A percentile compares a stretch with the other conserved stretches of the same genome.
These are phyloP conservation scores for Cherax destructor DNA, from an alignment of 1,140 invertebrate genomes.

Conservation along the genomic window DNA sequence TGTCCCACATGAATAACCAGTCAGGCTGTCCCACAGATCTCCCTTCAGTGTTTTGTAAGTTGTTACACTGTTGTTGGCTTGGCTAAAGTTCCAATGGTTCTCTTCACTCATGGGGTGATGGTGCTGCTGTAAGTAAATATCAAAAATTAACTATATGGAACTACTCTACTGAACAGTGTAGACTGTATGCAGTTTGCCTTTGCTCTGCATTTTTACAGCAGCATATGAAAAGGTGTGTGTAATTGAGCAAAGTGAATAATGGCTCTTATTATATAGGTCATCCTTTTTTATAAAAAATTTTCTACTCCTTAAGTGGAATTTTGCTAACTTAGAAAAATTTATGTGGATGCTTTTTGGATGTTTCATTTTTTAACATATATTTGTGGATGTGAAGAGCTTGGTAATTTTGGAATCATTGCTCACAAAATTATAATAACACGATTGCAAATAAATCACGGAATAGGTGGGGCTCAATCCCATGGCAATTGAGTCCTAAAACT, in stretches of 20 bases:
- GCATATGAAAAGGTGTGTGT: background rate
- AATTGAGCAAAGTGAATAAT: background rate
- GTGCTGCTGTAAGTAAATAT: background rate
- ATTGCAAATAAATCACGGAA: too few relatives aligned
- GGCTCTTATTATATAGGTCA: background rate
- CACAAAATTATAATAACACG: too few relatives aligned
- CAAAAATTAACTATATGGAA: background rate
- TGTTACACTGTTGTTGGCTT: constrained; percentile 1
- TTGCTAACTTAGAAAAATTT: background rate
- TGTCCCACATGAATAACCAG: constrained; percentile 1
- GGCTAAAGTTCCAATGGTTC: background rate
- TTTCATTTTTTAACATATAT: background rate
- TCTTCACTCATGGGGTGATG: background rate
- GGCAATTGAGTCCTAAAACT: too few relatives aligned
- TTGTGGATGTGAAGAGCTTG: background rate
- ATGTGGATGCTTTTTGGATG: background rate
- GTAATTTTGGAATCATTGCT: too few relatives aligned
- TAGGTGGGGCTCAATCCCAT: too few relatives aligned
- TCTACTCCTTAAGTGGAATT: background rate
- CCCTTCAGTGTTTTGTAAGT: constrained; percentile 11
- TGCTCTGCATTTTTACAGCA: background rate
- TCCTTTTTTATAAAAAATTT: background rate
- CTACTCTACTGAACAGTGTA: background rate
- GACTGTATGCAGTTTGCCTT: background rate
- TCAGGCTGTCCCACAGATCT: constrained; percentile 8